A percentile compares a stretch with the other conserved stretches of the same genome.
Evolutionary conservation across 2,113 vertebrate genomes (phyloP).

Genomic region (Sturnus vulgaris): DNA sequence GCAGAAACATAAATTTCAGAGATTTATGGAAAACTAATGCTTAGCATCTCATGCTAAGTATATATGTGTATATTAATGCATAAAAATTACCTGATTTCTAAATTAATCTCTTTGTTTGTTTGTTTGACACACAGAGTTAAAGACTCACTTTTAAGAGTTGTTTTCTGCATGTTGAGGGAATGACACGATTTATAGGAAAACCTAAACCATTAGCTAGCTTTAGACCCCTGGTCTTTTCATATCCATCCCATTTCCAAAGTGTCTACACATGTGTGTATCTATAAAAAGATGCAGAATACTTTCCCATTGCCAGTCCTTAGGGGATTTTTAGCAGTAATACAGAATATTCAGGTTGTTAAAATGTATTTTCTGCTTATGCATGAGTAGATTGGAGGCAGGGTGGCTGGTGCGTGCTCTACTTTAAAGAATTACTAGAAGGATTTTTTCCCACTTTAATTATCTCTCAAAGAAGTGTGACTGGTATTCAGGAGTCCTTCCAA

Average conservation of each 20-base stretch:
- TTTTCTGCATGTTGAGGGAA: neutral
- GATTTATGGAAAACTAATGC: neutral
- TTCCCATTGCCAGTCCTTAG: neutral
- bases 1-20: neutral
- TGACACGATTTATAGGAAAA: neutral
- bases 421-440: neutral
- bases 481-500: neutral
- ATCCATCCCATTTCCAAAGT: neutral
- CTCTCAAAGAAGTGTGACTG: neutral
- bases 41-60: neutral
- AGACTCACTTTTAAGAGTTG: neutral
- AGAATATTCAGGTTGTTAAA: neutral
- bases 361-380: neutral
- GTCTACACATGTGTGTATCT: neutral
- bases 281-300: neutral
- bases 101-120: neutral
- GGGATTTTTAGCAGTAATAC: neutral
- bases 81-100: neutral
- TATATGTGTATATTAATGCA: neutral
- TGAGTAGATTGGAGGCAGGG: neutral
- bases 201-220: neutral
- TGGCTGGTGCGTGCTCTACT: neutral
- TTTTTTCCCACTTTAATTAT: neutral
- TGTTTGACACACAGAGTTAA: neutral
- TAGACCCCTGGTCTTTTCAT: neutral